phyloP scores from a whole-genome alignment of 2,888 invertebrate species.

The Pharmacophagus antenor region DNA sequence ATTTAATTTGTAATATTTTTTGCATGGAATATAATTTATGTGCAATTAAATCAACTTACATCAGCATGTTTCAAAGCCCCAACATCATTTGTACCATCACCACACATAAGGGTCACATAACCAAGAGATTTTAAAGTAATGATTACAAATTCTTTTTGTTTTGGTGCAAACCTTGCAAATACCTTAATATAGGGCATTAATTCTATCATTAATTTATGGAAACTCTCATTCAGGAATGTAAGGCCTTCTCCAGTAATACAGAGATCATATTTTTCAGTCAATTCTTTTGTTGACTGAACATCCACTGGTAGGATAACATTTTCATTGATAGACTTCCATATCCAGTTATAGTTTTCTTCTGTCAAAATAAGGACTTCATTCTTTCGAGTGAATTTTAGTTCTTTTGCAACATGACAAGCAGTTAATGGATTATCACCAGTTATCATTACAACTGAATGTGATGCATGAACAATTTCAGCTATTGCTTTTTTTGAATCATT shows the following conservation, averaged over 20 bases:
- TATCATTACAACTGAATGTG: slow-evolving; percentile 98
- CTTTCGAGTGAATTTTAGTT: slow-evolving; percentile 92
- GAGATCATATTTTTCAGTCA: slow-evolving; percentile 90
- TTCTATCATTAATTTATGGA: slow-evolving; percentile 83
- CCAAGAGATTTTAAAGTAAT: slow-evolving; percentile 93
- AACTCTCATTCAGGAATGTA: slow-evolving; percentile 83
- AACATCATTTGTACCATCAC: slow-evolving; percentile 99
- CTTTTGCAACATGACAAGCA: slow-evolving; percentile 98
- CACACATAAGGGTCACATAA: slow-evolving; percentile 97
- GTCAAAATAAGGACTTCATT: slow-evolving; percentile 84
- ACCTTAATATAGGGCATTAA: slow-evolving; percentile 93
- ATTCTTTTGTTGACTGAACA: slow-evolving; percentile 70
- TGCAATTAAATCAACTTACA: slow-evolving; percentile 82
- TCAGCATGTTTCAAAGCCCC: slow-evolving; percentile 99
- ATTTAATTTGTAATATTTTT: too few relatives aligned
- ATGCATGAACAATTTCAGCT: slow-evolving; percentile 94
- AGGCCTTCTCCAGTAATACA: slow-evolving; percentile 97
- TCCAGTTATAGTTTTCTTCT: slow-evolving; percentile 78
- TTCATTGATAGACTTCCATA: slow-evolving; percentile 89
- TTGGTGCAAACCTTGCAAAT: slow-evolving; percentile 98
- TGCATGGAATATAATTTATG: too few relatives aligned
- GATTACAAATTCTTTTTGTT: slow-evolving; percentile 98
- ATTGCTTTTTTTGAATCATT: slow-evolving; percentile 96
- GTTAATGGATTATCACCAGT: slow-evolving; percentile 99
- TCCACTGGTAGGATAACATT: slow-evolving; percentile 78